A percentile compares a stretch with the other conserved stretches of the same genome.
Evolutionary conservation across 2,113 vertebrate species (phyloP).

Genomic region (Diadophis punctatus): DNA sequence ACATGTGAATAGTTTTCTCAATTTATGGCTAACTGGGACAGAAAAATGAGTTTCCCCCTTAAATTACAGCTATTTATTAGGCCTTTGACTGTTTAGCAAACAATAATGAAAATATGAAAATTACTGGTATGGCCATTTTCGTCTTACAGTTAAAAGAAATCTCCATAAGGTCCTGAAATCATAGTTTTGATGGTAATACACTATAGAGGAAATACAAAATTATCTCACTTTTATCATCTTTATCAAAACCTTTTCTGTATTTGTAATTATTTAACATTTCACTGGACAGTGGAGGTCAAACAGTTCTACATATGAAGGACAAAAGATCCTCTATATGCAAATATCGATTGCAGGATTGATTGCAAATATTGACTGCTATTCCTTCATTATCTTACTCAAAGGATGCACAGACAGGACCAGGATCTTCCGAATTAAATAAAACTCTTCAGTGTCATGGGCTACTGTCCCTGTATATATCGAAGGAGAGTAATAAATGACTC

Average conservation of each 20-base stretch:
- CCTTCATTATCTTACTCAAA: not conserved
- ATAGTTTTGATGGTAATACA: not conserved
- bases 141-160: not conserved
- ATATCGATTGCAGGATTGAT: not conserved
- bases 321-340: not conserved
- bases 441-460: not conserved
- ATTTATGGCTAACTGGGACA: not conserved
- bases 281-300: not conserved
- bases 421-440: not conserved
- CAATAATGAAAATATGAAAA: not conserved
- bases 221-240: not conserved
- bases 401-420: not conserved
- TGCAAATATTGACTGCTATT: not conserved
- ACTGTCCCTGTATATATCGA: not conserved
- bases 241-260: not conserved
- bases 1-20: not conserved
- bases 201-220: not conserved
- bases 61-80: not conserved
- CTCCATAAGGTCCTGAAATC: not conserved
- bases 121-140: not conserved
- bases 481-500: not conserved
- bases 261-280: not conserved
- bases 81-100: not conserved
- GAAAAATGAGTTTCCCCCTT: not conserved
- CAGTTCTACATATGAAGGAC: not conserved